Evolutionary conservation across 2,113 vertebrate species (phyloP), one percentile per base, ranked within the genome.

Genomic region (Coregonus clupeaformis): DNA sequence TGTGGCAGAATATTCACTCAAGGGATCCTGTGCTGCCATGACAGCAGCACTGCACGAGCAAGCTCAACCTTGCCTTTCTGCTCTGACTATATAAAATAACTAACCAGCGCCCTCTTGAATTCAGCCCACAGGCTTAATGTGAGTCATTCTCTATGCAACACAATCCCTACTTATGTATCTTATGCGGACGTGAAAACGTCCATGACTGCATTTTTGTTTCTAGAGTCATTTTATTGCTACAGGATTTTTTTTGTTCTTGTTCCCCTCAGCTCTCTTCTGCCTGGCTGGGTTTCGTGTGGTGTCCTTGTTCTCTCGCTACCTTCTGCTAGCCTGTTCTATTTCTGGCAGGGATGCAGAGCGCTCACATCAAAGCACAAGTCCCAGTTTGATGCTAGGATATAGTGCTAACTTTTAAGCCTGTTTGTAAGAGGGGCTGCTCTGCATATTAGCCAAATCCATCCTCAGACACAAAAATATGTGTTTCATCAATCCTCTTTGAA

Each of bases 311-410:
- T 65, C 73, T 80, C 73, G 45, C 68, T 71, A 49, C 78, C 77
- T 79, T 82, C 87, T 85, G 80, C 81, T 76, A 59, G 71, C 77
- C 76, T 79, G 84, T 84, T 82, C 87, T 87, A 89, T 91, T 90
- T 86, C 81, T 89, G 86, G 83, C 81, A 42, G 75, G 14, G 87
- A 88, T 80, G 83, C 84, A 75, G 76, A 68, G 74, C 69, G 20
- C 68, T 85, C 16, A 12, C 81, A 81, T 90, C 78, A 86, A 89
- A 89, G 77, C 82, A 72, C n/a, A 59, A 78, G 81, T 75, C 69
- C 74, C 74, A 84, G 86, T 87, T 91, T 92, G 88, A 91, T 92
- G 82, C 88, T 84, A 89, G 87, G 84, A 88, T 90, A 87, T 88
- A 47, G 59, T 78, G 75, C 42, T 59, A 42, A 76, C 69, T 42